phyloP scores from a whole-genome alignment of 2,797 vertebrate genomes.

The Zalophus californianus region DNA sequence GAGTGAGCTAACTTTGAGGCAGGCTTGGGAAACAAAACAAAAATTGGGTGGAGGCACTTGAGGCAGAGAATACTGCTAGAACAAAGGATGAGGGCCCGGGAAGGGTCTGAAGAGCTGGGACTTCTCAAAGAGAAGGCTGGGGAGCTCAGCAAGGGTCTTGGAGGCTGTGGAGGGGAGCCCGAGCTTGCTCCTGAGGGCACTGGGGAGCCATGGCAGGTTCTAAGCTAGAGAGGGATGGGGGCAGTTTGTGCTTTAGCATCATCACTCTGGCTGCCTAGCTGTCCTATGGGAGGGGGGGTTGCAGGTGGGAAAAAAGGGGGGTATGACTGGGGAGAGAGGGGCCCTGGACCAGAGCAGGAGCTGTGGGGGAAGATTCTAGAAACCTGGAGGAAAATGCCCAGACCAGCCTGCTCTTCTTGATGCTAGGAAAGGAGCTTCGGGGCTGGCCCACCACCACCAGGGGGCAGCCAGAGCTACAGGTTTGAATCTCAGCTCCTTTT shows the following conservation, averaged over 20 bases:
- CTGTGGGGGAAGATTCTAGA: not conserved
- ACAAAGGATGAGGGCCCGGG: not conserved
- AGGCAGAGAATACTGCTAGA: not conserved
- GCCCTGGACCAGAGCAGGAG: not conserved
- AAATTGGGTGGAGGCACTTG: not conserved
- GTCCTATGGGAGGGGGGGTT: not conserved
- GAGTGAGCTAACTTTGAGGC: not conserved
- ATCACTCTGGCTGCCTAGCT: not conserved
- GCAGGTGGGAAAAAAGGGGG: not conserved
- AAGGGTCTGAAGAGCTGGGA: not conserved
- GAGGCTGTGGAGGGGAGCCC: not conserved
- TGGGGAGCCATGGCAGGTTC: not conserved
- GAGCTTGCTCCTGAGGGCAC: not conserved
- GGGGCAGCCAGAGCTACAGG: not conserved
- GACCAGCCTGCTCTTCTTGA: too few relatives aligned
- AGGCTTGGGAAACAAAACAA: not conserved
- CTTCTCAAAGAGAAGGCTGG: not conserved
- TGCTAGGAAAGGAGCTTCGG: not conserved
- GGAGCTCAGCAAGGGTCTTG: not conserved
- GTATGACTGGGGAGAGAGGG: not conserved
- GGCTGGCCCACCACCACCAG: constrained; percentile 16
- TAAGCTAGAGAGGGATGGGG: not conserved
- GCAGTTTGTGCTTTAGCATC: not conserved
- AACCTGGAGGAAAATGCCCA: not conserved
- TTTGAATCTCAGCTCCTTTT: not conserved